phyloP scores from a whole-genome alignment of 2,888 invertebrate species.

The Enchytraeus crypticus region DNA sequence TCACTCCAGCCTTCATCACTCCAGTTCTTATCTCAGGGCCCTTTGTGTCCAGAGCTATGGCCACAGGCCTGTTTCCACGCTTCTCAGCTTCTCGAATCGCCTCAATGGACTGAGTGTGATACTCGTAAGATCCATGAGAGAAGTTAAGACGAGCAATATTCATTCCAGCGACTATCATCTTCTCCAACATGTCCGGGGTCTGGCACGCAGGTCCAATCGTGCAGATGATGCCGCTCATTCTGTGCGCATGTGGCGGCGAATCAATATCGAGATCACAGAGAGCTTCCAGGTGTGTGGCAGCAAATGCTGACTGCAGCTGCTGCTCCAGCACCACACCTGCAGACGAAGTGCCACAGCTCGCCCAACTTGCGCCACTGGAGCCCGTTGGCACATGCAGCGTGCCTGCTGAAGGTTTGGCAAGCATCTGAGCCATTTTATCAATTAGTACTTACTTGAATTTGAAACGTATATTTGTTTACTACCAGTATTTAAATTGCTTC shows the following conservation, averaged over 20 bases:
- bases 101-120: constrained; percentile 68
- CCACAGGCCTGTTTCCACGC: constrained; percentile 61
- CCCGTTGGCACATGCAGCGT: constrained; percentile 19
- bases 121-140: constrained; percentile 48
- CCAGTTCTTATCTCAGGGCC: constrained; percentile 98
- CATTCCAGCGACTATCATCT: constrained; percentile 95
- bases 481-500: too few species aligned
- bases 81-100: constrained; percentile 66
- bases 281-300: constrained; percentile 72
- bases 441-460: too few species aligned
- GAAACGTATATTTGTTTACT: too few species aligned
- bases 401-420: too few species aligned
- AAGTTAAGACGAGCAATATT: constrained; percentile 90
- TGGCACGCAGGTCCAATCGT: constrained; percentile 64
- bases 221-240: constrained; percentile 90
- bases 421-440: too few species aligned
- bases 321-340: constrained; percentile 31
- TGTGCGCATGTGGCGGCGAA: constrained; percentile 74
- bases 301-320: constrained; percentile 45
- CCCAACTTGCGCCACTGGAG: constrained; percentile 21
- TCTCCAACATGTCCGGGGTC: constrained; percentile 68
- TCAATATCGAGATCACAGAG: constrained; percentile 88
- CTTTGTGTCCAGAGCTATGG: constrained; percentile 93
- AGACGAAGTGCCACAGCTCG: too few species aligned
- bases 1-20: constrained; percentile 69